These are phyloP conservation scores for Oostethus manadensis DNA, from an alignment of 2,113 vertebrate species.

Conservation along the genomic window DNA sequence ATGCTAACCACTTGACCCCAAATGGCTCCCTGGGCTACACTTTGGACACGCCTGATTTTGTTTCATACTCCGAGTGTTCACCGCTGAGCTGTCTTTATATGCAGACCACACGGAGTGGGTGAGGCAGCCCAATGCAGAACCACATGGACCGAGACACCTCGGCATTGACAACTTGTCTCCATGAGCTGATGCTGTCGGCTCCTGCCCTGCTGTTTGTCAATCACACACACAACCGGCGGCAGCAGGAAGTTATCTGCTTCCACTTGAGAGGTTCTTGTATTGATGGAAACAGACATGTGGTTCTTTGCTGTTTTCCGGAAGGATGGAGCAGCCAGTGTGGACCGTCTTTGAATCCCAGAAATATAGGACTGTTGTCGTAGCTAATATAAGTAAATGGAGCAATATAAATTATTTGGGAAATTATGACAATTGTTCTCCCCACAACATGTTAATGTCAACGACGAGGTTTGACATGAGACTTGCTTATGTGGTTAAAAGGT, in stretches of 20 bases:
- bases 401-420: too few species aligned
- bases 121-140: neutral
- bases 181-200: conserved; percentile 20
- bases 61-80: conserved; percentile 2
- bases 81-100: conserved; percentile 3
- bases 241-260: conserved; percentile 31
- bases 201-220: conserved; percentile 45
- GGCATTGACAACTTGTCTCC: conserved; percentile 47
- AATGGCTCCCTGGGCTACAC: too few species aligned
- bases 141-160: conserved; percentile 36
- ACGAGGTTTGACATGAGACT: too few species aligned
- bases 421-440: too few species aligned
- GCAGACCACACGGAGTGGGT: neutral
- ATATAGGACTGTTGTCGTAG: neutral
- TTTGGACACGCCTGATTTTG: conserved; percentile 1
- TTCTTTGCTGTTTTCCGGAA: conserved; percentile 8
- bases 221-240: conserved; percentile 18
- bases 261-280: conserved; percentile 18
- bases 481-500: too few species aligned
- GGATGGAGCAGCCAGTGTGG: neutral
- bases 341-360: conserved; percentile 9
- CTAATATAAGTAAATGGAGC: neutral
- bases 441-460: too few species aligned
- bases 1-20: too few species aligned
- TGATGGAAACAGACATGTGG: conserved; percentile 23